phyloP scores from a whole-genome alignment of 2,113 vertebrate genomes.

The Pavo muticus region DNA sequence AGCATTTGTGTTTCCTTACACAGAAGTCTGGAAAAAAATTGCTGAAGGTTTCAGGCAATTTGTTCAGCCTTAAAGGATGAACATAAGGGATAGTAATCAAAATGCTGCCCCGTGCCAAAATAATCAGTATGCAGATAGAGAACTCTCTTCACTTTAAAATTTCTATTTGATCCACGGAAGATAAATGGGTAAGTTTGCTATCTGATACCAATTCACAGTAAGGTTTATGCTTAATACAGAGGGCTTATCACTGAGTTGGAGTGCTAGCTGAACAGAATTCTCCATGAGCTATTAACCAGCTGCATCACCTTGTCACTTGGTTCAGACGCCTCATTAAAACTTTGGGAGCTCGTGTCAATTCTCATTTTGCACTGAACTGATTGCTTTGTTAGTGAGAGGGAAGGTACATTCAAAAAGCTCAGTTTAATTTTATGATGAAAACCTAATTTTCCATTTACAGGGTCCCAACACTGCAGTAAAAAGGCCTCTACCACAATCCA shows the following conservation, averaged over 20 bases:
- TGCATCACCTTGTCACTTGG: constrained; percentile 39
- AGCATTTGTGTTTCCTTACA: constrained; percentile 12
- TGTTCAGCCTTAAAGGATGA: not conserved
- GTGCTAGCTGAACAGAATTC: constrained; percentile 45
- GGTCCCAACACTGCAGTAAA: not conserved
- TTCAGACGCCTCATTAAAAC: constrained; percentile 55
- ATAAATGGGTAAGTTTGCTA: not conserved
- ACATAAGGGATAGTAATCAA: not conserved
- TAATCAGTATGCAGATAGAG: not conserved
- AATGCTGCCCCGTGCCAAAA: not conserved
- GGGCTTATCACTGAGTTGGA: constrained; percentile 24
- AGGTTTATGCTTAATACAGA: constrained; percentile 14
- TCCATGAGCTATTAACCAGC: constrained; percentile 46
- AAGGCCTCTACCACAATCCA: not conserved
- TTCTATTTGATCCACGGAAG: not conserved
- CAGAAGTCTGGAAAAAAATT: not conserved
- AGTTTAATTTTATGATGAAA: not conserved
- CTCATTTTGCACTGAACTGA: not conserved
- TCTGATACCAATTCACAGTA: not conserved
- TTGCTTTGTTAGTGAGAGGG: not conserved
- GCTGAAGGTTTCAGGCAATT: not conserved
- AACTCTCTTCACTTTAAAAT: not conserved
- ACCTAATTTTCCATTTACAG: not conserved
- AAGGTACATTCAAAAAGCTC: not conserved
- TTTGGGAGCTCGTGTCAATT: not conserved